A percentile compares a stretch with the other conserved stretches of the same genome.
These are phyloP conservation scores for Eristalis arbustorum DNA, from an alignment of 2,888 invertebrate genomes.

Conservation along the genomic window DNA sequence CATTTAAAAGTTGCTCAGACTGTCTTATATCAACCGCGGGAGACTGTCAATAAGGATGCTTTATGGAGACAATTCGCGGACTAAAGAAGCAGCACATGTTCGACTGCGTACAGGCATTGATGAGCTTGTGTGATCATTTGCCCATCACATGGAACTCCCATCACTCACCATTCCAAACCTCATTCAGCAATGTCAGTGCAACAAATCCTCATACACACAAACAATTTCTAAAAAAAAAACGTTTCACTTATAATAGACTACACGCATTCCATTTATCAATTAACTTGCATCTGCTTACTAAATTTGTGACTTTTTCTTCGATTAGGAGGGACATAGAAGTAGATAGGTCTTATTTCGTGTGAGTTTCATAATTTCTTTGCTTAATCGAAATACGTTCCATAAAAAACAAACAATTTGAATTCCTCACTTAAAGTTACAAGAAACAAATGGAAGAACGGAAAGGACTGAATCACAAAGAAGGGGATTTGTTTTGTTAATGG, in stretches of 20 bases:
- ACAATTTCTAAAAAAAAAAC: neutral
- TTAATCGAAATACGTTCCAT: neutral
- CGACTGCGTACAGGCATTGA: neutral
- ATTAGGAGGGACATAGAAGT: constrained; percentile 59
- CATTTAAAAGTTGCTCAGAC: too few relatives aligned
- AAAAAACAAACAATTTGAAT: constrained; percentile 14
- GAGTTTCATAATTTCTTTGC: neutral
- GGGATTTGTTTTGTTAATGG: neutral
- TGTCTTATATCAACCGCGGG: too few relatives aligned
- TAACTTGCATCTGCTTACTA: constrained; percentile 2
- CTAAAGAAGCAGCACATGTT: too few relatives aligned
- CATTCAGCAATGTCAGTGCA: neutral
- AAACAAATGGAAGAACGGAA: neutral
- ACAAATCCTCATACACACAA: neutral
- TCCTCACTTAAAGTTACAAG: constrained; percentile 3
- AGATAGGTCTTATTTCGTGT: constrained; percentile 30
- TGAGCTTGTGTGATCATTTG: too few relatives aligned
- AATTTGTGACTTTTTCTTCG: constrained; percentile 32
- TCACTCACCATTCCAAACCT: neutral
- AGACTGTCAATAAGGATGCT: too few relatives aligned
- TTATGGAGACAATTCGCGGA: too few relatives aligned
- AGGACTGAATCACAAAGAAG: neutral
- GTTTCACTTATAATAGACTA: neutral
- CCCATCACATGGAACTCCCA: neutral
- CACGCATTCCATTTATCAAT: neutral